Percentiles rank a stretch among this genome's conserved stretches.
These are phyloP conservation scores for Drosophila sordidapex DNA, from an alignment of 2,888 invertebrate species.

Conservation along the genomic window DNA sequence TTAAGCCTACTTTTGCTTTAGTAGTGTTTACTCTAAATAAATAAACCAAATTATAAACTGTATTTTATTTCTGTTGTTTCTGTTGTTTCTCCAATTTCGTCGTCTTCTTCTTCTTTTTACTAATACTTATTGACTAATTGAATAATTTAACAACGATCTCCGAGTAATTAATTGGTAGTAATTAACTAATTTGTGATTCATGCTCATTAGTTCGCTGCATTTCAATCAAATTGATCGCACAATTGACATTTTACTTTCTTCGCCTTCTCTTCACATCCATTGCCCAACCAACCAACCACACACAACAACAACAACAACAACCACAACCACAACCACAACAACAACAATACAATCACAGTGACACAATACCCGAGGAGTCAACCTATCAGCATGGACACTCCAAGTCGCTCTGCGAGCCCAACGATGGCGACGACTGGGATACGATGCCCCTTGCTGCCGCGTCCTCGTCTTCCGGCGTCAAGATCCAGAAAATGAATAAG, in stretches of 20 bases:
- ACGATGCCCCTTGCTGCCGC: conserved; percentile 80
- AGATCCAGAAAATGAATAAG: conserved; percentile 63
- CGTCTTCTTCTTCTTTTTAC: conserved; percentile 2
- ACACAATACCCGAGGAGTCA: conserved; percentile 91
- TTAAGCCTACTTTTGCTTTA: conserved; percentile 14
- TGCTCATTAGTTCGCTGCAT: conserved; percentile 56
- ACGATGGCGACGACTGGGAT: conserved; percentile 85
- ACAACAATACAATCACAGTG: conserved; percentile 83
- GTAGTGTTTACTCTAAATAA: conserved; percentile 20
- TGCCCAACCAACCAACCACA: conserved; percentile 48
- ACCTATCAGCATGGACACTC: conserved; percentile 85
- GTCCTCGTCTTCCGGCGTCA: conserved; percentile 77
- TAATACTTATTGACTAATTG: conserved; percentile 10
- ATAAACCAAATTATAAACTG: conserved; percentile 11
- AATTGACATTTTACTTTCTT: conserved; percentile 77
- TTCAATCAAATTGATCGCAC: conserved; percentile 58
- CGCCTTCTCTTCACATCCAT: conserved; percentile 75
- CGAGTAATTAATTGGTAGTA: conserved; percentile 39
- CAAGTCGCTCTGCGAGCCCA: conserved; percentile 87
- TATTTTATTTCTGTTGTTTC: conserved; percentile 7
- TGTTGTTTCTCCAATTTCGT: neutral
- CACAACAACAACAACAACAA: conserved; percentile 30
- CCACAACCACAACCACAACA: conserved; percentile 28
- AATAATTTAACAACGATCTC: conserved; percentile 17
- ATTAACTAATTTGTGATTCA: conserved; percentile 37